Evolutionary conservation across 2,113 vertebrate genomes (phyloP).

Genomic region (Xenopus laevis): DNA sequence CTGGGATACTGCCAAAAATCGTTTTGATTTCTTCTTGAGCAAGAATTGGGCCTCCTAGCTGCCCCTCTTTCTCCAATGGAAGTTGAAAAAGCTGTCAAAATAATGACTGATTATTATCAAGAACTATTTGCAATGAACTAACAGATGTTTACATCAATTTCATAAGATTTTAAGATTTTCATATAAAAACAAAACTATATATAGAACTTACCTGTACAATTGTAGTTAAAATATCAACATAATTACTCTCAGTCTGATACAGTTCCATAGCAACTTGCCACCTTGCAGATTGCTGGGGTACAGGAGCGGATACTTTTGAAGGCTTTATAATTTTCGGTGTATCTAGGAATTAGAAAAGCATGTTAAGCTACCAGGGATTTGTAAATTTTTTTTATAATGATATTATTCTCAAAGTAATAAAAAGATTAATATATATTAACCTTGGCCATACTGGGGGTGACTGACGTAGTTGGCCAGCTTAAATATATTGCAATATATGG

Average conservation of each 20-base stretch:
- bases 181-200: background rate
- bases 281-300: slow-evolving; percentile 81
- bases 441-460: too few relatives aligned
- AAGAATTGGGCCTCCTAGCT: slow-evolving; percentile 94
- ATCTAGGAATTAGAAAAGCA: slow-evolving; percentile 51
- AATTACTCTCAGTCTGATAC: slow-evolving; percentile 98
- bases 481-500: too few relatives aligned
- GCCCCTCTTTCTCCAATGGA: slow-evolving; percentile 89
- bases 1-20: slow-evolving; percentile 96
- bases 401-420: too few relatives aligned
- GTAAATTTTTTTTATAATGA: too few relatives aligned
- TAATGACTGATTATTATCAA: background rate
- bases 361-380: too few relatives aligned
- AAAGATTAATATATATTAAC: too few relatives aligned
- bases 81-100: slow-evolving; percentile 82
- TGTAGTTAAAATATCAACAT: slow-evolving; percentile 91
- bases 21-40: slow-evolving; percentile 95
- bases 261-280: slow-evolving; percentile 98
- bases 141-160: too few relatives aligned
- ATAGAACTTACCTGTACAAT: slow-evolving; percentile 86
- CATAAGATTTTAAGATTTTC: too few relatives aligned
- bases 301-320: slow-evolving; percentile 79
- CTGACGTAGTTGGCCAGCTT: too few relatives aligned
- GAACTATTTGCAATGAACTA: too few relatives aligned
- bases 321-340: slow-evolving; percentile 73